Evolutionary conservation across 2,888 invertebrate species (phyloP), one percentile per base, ranked within the genome.

Genomic region (Lithophane socia): DNA sequence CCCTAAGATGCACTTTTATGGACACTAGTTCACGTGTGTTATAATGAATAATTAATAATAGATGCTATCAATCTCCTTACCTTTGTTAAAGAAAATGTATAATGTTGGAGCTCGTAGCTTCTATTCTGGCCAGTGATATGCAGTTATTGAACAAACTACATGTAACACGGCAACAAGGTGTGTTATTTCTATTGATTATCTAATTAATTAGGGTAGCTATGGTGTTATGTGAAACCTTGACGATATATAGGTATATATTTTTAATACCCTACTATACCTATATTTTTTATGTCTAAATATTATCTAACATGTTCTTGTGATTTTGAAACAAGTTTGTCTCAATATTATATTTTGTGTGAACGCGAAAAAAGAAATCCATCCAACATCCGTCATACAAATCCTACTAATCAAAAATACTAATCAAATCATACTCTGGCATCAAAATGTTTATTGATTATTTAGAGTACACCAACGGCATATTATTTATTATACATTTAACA

Each of bases 111-210:
- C 10, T 58, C 5, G 82, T 58, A 12, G 2, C 12, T 60, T 24
- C 16, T 29, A 56, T 52, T 24, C 42, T 73, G 70, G 29, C 0
- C 29, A 37, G 42, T 64, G 72, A 21, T 69, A 42, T 16, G 24
- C 37, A 68, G 24, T 60, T 86, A 87, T 87, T 65, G 87, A 87
- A 73, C 83, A 69, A 87, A 86, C 87, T 65, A 77, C 44, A 49
- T 64, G 82, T 73, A 73, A 56, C 86, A 8, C 67, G 64, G 79
- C 81, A 85, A 86, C 86, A 66, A 56, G 65, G 24, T 61, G 75
- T 60, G 60, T 63, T 49, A 44, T 58, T 58, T 56, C 0, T 76
- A 79, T 81, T 75, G 78, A 85, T 82, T 82, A 73, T 61, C 71
- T 52, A 63, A 75, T 77, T 67, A 49, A 70, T 63, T 13, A 47